Evolutionary conservation across 2,113 vertebrate species (phyloP), one percentile per base, ranked within the genome.

Genomic region (Cebidichthys violaceus): DNA sequence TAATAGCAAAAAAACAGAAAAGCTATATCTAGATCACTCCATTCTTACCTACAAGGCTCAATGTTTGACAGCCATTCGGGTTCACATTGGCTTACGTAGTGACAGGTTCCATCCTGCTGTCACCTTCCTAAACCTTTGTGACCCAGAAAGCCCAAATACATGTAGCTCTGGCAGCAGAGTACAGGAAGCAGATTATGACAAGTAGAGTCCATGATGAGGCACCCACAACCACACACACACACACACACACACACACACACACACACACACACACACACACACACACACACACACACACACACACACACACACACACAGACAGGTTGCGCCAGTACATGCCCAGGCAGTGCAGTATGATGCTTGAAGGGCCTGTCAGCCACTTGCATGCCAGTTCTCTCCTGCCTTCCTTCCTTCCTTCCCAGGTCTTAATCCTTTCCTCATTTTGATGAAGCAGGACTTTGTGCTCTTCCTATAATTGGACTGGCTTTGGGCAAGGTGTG

Each of bases 391-490:
- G 73, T 90, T 92, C 80, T 77, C 75, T 78, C 62, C 85, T 83
- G 80, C 79, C 67, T 80, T 88, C 77, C 60, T 67, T 88, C 77
- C 60, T 67, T 60, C 57, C 57, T 24, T 84, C 77, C 52, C 74
- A 39, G 70, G 72, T 87, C 82, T 79, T 92, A 90, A 92, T 92
- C 87, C 85, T 88, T 76, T 89, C 74, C 70, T 85, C 77, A 82
- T 90, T 90, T 85, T 86, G 87, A 84, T 84, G 85, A 81, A 83
- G 83, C 87, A 86, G 82, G 86, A 88, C 83, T 87, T 87, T 85
- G 66, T 81, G 69, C 60, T 86, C 31, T 64, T 86, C 59, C 83
- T 90, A 77, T 91, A 92, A 92, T 89, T 89, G 88, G 84, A 78
- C 70, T 41, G 77, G 75, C 87, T 87, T 50, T 80, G 57, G 85